These are phyloP conservation scores for Eupithecia pulchellata DNA, from an alignment of 2,888 invertebrate species.

Conservation along the genomic window DNA sequence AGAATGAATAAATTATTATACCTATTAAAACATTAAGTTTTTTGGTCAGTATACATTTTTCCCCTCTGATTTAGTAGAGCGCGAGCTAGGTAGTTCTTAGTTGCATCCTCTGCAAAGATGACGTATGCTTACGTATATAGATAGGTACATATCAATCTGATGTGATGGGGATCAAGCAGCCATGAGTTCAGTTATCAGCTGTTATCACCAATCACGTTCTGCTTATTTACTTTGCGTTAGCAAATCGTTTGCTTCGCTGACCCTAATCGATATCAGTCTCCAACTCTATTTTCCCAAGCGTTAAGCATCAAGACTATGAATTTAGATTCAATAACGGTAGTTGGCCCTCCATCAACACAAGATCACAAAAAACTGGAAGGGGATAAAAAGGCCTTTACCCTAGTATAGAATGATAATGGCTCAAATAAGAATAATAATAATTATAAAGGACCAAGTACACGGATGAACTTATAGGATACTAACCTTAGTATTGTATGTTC, in stretches of 20 bases:
- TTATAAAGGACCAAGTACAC: too few relatives aligned
- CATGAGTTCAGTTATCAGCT: neutral
- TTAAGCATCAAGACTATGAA: neutral
- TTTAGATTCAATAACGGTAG: neutral
- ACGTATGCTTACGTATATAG: neutral
- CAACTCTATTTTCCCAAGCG: neutral
- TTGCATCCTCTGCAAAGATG: neutral
- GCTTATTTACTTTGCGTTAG: neutral
- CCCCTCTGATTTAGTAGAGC: neutral
- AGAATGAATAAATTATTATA: neutral
- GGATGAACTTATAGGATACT: conserved; percentile 6
- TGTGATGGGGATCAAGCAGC: neutral
- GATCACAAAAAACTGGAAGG: neutral
- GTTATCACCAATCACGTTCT: neutral
- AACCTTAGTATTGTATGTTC: conserved; percentile 89
- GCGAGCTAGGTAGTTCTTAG: neutral
- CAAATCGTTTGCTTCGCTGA: conserved; percentile 1
- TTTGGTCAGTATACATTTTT: neutral
- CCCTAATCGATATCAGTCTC: neutral
- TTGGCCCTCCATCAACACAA: neutral
- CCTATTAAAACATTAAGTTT: neutral
- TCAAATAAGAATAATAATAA: neutral
- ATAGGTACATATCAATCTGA: too few relatives aligned
- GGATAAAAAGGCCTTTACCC: neutral
- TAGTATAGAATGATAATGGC: neutral